Conservation (phyloP, 2,888 invertebrate genomes). For the Cynaeus angustus region DNA sequence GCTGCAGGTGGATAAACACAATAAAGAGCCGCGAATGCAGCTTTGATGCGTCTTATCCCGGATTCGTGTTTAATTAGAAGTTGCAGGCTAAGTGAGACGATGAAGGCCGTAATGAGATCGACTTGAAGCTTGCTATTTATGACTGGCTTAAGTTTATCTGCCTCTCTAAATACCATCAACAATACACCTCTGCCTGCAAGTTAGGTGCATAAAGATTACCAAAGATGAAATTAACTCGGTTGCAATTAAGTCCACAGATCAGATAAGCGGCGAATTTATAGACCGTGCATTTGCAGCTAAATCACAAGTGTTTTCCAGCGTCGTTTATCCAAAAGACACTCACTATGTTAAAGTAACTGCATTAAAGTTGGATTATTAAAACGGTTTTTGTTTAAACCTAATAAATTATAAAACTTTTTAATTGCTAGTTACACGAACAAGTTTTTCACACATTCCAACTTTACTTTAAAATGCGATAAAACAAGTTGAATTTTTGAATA, state of each 20-base stretch:
- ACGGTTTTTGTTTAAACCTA: too few species aligned
- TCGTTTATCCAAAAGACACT: not conserved
- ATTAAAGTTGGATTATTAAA: too few species aligned
- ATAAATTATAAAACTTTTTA: too few species aligned
- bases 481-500: too few species aligned
- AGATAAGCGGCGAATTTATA: conserved; percentile 27
- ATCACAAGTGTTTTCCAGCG: not conserved
- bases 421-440: too few species aligned
- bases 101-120: conserved; percentile 35
- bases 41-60: conserved; percentile 29
- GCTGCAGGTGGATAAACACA: conserved; percentile 46
- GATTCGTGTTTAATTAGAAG: conserved; percentile 42
- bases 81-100: conserved; percentile 35
- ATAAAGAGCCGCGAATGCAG: conserved; percentile 43
- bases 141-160: conserved; percentile 34
- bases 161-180: conserved; percentile 15
- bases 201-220: conserved; percentile 20
- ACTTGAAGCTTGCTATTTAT: conserved; percentile 25
- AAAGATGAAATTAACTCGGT: conserved; percentile 24
- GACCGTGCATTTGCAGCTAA: conserved; percentile 23
- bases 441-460: too few species aligned
- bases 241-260: conserved; percentile 20
- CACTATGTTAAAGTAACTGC: not conserved
- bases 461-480: too few species aligned
- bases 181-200: conserved; percentile 25